Conservation (phyloP, 2,113 vertebrate genomes). For the Origma solitaria region DNA sequence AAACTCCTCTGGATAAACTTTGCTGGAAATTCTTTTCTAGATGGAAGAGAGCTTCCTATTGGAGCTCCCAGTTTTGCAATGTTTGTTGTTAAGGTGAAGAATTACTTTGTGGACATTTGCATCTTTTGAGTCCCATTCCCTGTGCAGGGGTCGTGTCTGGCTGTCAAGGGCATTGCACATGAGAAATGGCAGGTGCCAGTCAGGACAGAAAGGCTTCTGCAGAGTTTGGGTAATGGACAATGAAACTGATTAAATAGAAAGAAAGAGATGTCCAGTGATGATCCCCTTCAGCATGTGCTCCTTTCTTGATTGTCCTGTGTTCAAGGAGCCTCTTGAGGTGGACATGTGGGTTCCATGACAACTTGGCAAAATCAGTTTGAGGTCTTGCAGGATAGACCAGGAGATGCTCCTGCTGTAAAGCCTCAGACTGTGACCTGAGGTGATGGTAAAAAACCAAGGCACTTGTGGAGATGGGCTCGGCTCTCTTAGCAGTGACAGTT, state of each 20-base stretch:
- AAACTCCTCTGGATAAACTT: background rate
- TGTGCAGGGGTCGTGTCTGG: background rate
- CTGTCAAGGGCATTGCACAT: background rate
- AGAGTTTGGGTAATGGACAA: background rate
- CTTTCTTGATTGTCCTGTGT: background rate
- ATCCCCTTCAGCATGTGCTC: background rate
- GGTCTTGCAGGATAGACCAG: background rate
- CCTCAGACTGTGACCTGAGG: background rate
- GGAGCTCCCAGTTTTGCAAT: background rate
- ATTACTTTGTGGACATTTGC: background rate
- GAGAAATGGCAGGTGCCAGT: background rate
- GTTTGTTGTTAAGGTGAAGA: background rate
- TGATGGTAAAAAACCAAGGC: background rate
- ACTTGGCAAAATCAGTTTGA: background rate
- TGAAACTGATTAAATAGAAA: background rate
- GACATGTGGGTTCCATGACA: background rate
- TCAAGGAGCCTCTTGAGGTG: background rate
- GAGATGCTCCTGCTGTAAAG: background rate
- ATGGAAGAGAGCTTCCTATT: background rate
- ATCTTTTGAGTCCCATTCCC: background rate
- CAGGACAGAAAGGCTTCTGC: background rate
- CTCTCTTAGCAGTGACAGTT: background rate
- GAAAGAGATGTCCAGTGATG: background rate
- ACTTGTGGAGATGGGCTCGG: background rate
- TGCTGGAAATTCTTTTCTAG: background rate